Evolutionary conservation across 2,113 vertebrate genomes (phyloP).

Genomic region (Elephas maximus): DNA sequence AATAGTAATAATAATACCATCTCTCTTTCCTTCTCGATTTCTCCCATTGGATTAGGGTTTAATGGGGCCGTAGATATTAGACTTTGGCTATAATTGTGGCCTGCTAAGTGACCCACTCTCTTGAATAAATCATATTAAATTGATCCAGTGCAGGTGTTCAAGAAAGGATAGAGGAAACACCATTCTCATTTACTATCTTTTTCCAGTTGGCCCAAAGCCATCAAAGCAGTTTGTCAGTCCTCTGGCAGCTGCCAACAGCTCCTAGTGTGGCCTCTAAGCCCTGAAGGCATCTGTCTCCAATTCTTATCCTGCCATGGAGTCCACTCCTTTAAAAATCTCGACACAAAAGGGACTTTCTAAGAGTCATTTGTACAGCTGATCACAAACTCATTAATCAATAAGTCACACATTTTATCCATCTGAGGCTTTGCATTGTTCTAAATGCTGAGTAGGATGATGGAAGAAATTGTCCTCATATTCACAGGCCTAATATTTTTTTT

Average conservation of each 20-base stretch:
- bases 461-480: not conserved
- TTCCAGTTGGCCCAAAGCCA: not conserved
- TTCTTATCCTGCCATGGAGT: not conserved
- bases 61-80: conserved; percentile 1
- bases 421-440: not conserved
- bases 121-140: conserved; percentile 64
- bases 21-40: not conserved
- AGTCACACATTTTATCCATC: not conserved
- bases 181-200: not conserved
- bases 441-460: not conserved
- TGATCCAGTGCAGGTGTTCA: not conserved
- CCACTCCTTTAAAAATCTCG: not conserved
- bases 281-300: not conserved
- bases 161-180: not conserved
- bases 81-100: not conserved
- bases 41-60: conserved; percentile 41
- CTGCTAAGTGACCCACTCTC: not conserved
- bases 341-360: not conserved
- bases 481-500: too few relatives aligned
- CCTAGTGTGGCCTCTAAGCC: not conserved
- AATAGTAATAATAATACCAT: not conserved
- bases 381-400: not conserved
- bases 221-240: not conserved
- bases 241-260: not conserved
- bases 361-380: not conserved